phyloP scores from a whole-genome alignment of 2,797 vertebrate genomes.

The Apodemus agrarius region DNA sequence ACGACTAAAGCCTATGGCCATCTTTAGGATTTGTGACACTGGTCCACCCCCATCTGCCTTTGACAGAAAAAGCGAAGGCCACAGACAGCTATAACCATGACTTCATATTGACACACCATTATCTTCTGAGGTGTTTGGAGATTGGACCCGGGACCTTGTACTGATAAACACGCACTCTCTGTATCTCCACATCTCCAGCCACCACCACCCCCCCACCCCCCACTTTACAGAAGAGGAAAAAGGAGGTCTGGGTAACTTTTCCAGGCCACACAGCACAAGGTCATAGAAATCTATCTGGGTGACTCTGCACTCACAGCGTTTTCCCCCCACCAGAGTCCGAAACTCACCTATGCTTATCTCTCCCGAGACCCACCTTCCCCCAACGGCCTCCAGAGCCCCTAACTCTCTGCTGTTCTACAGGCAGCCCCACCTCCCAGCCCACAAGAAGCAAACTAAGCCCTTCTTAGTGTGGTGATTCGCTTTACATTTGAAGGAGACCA shows the following conservation, averaged over 20 bases:
- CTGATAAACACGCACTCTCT: background rate
- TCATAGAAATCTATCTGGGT: background rate
- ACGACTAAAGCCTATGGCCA: background rate
- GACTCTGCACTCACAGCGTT: background rate
- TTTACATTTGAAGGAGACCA: background rate
- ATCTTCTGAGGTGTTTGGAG: background rate
- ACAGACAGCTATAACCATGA: background rate
- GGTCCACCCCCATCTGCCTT: background rate
- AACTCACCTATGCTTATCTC: fast-evolving
- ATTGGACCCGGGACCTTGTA: background rate
- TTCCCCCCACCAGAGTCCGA: background rate
- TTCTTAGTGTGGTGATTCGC: background rate
- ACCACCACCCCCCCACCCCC: no score
- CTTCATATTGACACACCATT: background rate
- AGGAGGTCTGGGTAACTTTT: background rate
- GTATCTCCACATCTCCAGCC: background rate
- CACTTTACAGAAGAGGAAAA: background rate
- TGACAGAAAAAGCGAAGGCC: background rate
- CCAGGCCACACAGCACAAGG: background rate
- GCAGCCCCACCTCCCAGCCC: background rate
- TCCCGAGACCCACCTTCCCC: background rate
- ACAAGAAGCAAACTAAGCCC: background rate
- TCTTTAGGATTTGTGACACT: background rate
- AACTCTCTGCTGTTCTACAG: background rate
- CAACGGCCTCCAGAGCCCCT: no score